A percentile compares a stretch with the other conserved stretches of the same genome.
Evolutionary conservation across 2,888 invertebrate species (phyloP).

Genomic region (Liodrosophila aerea): DNA sequence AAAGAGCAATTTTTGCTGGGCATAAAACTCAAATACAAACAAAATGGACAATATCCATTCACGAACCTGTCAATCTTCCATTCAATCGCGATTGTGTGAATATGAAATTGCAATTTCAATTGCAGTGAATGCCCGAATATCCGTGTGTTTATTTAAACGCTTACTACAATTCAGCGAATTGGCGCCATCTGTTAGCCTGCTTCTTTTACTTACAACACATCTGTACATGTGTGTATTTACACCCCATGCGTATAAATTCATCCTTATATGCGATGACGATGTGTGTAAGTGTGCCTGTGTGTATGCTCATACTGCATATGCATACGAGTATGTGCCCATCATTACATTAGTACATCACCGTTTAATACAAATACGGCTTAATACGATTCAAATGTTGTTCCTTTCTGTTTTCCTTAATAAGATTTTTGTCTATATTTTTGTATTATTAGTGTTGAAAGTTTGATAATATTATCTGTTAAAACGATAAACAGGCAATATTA

Average conservation of each 20-base stretch:
- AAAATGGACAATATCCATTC: slow-evolving; percentile 67
- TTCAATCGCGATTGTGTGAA: slow-evolving; percentile 66
- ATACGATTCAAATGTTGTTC: no score
- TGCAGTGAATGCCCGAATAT: slow-evolving; percentile 37
- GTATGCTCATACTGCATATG: no score
- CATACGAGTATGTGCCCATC: no score
- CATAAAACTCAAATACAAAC: slow-evolving; percentile 70
- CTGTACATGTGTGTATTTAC: slow-evolving; percentile 13
- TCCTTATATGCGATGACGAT: no score
- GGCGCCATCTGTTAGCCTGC: slow-evolving; percentile 73
- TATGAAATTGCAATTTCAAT: slow-evolving; percentile 40
- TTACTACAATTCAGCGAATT: slow-evolving; percentile 50
- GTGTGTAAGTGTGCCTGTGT: no score
- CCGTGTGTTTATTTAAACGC: slow-evolving; percentile 66
- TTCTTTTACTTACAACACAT: slow-evolving; percentile 20
- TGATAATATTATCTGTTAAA: no score
- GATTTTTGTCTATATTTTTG: no score
- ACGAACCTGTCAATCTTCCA: slow-evolving; percentile 77
- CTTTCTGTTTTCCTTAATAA: no score
- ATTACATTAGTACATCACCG: no score
- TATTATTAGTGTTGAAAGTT: no score
- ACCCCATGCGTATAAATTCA: background rate
- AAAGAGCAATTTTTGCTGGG: slow-evolving; percentile 70
- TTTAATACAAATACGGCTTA: no score
- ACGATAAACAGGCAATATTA: no score